Base-by-base conservation (phyloP, 1,140 invertebrate genomes). In the Mactra quadrangularis region DNA sequence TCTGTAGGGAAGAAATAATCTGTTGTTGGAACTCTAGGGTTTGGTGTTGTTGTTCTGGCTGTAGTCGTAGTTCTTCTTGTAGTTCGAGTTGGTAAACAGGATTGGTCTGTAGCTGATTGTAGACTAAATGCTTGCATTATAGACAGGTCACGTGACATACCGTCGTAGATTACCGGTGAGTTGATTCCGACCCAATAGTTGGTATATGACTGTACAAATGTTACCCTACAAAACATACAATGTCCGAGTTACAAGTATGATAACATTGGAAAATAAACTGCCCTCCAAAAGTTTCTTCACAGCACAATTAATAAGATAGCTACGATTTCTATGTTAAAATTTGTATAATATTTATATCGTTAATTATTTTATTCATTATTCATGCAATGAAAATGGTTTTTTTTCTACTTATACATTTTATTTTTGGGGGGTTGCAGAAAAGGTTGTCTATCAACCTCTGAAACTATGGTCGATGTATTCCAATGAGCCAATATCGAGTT, bases 171-270 rank as follows among this genome's bases (percentile, higher is more conserved):
- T 22, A 82, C 70, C 11, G 79, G 79, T 15, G 79, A 82, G 55
- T 82, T 82, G 19, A 82, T 75, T 29, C 66, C 79, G 7, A 82
- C 79, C 79, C 79, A 82, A 45, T 74, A 82, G 31, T 82, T 82
- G 13, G 47, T 82, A 47, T 60, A 82, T n/a, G 79, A 82, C 47
- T 82, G 79, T 9, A 82, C 79, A 25, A 82, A 66, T 3, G 79
- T 82, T 31, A 82, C 79, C 47, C 79, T 82, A 53, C 1, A 74
- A 71, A 47, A 45, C n/a, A n/a, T n/a, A 53, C n/a, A 25, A 53
- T 53, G 50, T n/a, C 25, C 25, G 50, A 3, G 19, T 3, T 50
- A 50, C n/a, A 53, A 1, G 25, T n/a, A n/a, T n/a, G n/a, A n/a
- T n/a, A n/a, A n/a, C n/a, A n/a, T n/a, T n/a, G n/a, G n/a, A n/a